phyloP scores from a whole-genome alignment of 2,113 vertebrate species.

The Solea senegalensis region DNA sequence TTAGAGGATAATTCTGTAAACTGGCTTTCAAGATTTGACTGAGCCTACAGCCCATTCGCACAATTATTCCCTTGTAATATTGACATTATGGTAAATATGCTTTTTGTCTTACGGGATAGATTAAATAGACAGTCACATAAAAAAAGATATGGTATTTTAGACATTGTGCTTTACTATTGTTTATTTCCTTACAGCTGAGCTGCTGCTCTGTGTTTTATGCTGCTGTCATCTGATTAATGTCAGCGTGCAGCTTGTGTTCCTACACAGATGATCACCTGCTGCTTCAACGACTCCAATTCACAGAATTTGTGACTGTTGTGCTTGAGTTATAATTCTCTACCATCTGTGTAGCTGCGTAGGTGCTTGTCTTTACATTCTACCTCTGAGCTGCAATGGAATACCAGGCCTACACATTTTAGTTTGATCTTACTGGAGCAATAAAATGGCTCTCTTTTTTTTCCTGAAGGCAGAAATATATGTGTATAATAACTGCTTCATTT shows the following conservation, averaged over 20 bases:
- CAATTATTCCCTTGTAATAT: no score
- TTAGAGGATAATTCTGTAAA: background rate
- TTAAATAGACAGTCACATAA: no score
- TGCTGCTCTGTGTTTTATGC: background rate
- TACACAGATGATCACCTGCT: conserved; percentile 3
- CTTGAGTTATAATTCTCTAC: background rate
- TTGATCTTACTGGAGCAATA: conserved; percentile 2
- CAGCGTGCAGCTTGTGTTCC: background rate
- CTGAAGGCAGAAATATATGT: conserved; percentile 16
- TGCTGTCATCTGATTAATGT: background rate
- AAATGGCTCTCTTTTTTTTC: background rate
- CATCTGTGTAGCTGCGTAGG: background rate
- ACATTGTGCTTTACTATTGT: background rate
- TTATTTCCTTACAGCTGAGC: background rate
- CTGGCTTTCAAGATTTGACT: no score
- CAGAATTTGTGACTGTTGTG: background rate
- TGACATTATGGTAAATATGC: no score
- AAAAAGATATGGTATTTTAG: background rate
- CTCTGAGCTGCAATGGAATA: no score
- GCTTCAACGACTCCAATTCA: background rate
- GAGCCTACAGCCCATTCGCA: no score
- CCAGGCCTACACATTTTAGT: background rate
- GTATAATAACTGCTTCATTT: conserved; percentile 6
- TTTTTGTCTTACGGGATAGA: no score
- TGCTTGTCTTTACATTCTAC: background rate